A percentile compares a stretch with the other conserved stretches of the same genome.
Conservation (phyloP, 2,888 invertebrate species). For the Cheilosia vernalis region DNA sequence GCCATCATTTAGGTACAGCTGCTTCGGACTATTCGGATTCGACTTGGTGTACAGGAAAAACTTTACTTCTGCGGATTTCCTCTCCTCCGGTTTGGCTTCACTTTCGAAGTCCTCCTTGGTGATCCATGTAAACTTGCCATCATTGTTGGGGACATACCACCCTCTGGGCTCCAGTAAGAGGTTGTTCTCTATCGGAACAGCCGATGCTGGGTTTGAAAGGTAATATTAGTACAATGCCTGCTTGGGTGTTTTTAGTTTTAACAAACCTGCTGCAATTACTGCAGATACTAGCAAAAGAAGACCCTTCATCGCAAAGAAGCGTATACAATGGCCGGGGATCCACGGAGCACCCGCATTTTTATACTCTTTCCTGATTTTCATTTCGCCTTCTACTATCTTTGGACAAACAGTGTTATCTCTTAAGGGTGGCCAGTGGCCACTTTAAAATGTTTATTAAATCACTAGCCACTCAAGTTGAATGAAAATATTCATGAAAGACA, state of each 20-base stretch:
- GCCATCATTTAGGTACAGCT: constrained; percentile 10
- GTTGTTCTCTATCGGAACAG: neutral
- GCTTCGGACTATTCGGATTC: constrained; percentile 38
- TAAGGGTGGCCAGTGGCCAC: neutral
- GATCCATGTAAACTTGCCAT: constrained; percentile 32
- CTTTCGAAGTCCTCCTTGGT: constrained; percentile 20
- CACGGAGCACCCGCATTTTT: neutral
- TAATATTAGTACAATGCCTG: neutral
- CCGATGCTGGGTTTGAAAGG: neutral
- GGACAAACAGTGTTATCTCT: neutral
- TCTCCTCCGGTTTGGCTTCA: neutral
- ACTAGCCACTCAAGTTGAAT: neutral
- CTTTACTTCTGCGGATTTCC: neutral
- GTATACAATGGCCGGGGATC: neutral
- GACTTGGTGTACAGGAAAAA: constrained; percentile 63
- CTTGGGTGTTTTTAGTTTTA: no score
- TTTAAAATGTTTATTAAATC: neutral
- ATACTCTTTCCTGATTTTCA: neutral
- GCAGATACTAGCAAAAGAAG: neutral
- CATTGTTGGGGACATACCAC: constrained; percentile 35
- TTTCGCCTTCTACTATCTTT: neutral
- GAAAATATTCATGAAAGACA: neutral
- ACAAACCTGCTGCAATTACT: constrained; percentile 1
- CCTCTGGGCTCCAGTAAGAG: constrained; percentile 1
- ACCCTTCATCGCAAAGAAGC: neutral